A percentile compares a stretch with the other conserved stretches of the same genome.
Evolutionary conservation across 2,888 invertebrate genomes (phyloP).

Genomic region (Sphaerophoria rueppellii): DNA sequence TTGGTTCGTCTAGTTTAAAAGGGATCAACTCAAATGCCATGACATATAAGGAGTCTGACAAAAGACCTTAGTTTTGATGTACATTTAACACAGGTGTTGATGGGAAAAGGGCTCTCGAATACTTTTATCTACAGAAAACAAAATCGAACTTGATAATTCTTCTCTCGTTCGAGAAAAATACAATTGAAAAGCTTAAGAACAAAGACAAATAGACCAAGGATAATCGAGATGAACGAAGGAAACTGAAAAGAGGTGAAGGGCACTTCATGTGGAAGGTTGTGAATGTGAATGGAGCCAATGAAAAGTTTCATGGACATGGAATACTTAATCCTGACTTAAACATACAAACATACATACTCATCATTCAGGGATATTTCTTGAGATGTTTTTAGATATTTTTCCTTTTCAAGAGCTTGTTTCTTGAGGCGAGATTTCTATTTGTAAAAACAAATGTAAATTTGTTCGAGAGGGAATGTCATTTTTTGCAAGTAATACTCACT

Average conservation of each 20-base stretch:
- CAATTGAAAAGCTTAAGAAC: too few relatives aligned
- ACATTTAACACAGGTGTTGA: neutral
- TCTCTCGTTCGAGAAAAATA: neutral
- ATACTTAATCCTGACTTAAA: neutral
- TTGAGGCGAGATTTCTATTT: too few relatives aligned
- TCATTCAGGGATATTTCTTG: neutral
- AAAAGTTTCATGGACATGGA: neutral
- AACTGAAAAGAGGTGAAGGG: neutral
- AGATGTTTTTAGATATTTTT: neutral
- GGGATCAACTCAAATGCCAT: conserved; percentile 61
- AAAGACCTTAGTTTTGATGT: conserved; percentile 13
- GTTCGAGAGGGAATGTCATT: too few relatives aligned
- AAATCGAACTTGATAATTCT: neutral
- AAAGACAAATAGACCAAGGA: neutral
- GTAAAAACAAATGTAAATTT: too few relatives aligned
- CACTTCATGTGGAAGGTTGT: conserved; percentile 11
- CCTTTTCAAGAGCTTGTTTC: neutral
- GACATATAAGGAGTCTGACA: neutral
- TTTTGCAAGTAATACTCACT: too few relatives aligned
- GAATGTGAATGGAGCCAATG: neutral
- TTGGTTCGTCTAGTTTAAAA: conserved; percentile 39
- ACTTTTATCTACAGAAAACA: neutral
- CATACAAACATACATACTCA: neutral
- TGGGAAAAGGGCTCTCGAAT: neutral
- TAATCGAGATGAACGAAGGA: neutral